Percentiles rank a stretch among this genome's conserved stretches.
These are phyloP conservation scores for Tringa solitaria DNA, from an alignment of 2,113 vertebrate species.

Conservation along the genomic window DNA sequence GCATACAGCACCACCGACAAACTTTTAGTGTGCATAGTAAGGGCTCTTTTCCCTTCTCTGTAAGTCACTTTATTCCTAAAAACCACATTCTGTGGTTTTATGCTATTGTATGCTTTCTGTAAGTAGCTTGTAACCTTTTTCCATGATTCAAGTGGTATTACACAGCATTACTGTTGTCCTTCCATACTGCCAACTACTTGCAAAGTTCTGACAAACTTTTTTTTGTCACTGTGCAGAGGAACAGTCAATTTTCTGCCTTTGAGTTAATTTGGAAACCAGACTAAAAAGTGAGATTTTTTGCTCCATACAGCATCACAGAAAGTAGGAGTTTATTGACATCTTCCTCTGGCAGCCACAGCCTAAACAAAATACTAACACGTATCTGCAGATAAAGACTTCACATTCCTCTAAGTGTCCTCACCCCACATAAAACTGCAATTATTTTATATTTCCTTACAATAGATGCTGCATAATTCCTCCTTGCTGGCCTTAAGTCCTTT, in stretches of 20 bases:
- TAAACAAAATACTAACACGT: background rate
- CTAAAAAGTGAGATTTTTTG: background rate
- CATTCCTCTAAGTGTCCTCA: background rate
- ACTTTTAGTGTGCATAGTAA: background rate
- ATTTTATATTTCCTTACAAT: conserved; percentile 45
- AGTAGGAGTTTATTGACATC: background rate
- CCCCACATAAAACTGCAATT: conserved; percentile 39
- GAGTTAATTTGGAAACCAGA: background rate
- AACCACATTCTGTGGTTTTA: background rate
- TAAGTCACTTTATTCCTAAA: background rate
- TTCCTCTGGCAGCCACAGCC: background rate
- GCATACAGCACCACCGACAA: background rate
- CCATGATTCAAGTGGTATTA: background rate
- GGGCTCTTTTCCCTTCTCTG: background rate
- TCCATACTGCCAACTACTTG: background rate
- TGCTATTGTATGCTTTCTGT: background rate
- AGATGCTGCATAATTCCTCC: background rate
- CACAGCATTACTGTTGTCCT: background rate
- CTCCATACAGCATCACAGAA: background rate
- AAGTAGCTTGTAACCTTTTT: background rate
- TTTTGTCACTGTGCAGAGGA: background rate
- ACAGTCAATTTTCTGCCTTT: background rate
- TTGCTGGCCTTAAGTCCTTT: background rate
- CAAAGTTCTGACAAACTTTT: background rate
- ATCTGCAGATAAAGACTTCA: conserved; percentile 28